These are phyloP conservation scores for Burhinus bistriatus DNA, from an alignment of 2,113 vertebrate genomes.

Conservation along the genomic window DNA sequence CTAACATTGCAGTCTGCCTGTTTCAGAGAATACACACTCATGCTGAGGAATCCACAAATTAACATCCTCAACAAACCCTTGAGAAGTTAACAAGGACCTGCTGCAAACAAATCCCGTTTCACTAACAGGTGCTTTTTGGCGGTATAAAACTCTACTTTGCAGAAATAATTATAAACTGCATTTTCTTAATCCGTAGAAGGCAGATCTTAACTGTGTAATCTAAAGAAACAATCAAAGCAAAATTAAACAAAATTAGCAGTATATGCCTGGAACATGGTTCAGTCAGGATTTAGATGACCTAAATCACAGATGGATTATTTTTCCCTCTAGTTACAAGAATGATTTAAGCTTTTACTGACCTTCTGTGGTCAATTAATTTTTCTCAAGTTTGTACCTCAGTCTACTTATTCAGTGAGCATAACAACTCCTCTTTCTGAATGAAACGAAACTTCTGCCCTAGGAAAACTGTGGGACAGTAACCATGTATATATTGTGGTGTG, in stretches of 20 bases:
- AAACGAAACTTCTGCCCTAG: background rate
- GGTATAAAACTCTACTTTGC: background rate
- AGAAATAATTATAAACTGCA: background rate
- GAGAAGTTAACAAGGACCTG: background rate
- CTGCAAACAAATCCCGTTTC: background rate
- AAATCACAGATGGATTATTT: slow-evolving; percentile 12
- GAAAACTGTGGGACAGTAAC: background rate
- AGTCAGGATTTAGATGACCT: background rate
- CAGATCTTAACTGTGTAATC: slow-evolving; percentile 18
- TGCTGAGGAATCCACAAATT: background rate
- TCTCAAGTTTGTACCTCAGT: background rate
- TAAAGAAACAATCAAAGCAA: slow-evolving; percentile 32
- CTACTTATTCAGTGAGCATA: background rate
- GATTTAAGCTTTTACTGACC: slow-evolving; percentile 39
- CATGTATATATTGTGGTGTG: background rate
- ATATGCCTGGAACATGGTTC: background rate
- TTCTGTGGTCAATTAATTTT: slow-evolving; percentile 15
- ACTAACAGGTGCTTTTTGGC: background rate
- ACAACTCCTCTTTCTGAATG: background rate
- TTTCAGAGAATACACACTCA: background rate
- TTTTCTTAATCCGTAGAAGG: slow-evolving; percentile 8
- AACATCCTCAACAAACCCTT: background rate
- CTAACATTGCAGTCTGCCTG: background rate
- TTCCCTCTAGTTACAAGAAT: background rate
- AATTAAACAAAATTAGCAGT: slow-evolving; percentile 41